Conservation (phyloP, 2,888 invertebrate genomes). For the Platerodrilus igneus region DNA sequence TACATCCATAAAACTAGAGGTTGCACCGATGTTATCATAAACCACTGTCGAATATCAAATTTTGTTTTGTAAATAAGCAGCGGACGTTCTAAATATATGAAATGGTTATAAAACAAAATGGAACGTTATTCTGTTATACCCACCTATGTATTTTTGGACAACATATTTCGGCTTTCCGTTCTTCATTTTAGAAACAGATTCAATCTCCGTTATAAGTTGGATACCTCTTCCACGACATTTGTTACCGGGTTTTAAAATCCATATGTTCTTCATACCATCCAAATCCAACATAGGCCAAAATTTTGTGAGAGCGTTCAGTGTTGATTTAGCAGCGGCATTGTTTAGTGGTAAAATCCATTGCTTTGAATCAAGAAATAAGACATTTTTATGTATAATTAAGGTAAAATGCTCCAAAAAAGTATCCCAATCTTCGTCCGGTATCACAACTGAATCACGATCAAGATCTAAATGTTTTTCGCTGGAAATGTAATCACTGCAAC, state of each 20-base stretch:
- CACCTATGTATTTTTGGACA: slow-evolving; percentile 94
- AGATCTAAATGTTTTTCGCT: slow-evolving; percentile 71
- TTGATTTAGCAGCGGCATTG: slow-evolving; percentile 53
- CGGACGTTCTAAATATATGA: slow-evolving; percentile 69
- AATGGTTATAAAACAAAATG: background rate
- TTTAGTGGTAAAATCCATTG: slow-evolving; percentile 28
- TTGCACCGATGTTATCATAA: slow-evolving; percentile 84
- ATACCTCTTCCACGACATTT: slow-evolving; percentile 91
- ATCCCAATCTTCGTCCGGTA: slow-evolving; percentile 89
- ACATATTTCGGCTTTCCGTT: slow-evolving; percentile 76
- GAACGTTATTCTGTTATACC: slow-evolving; percentile 28
- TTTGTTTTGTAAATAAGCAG: slow-evolving; percentile 85
- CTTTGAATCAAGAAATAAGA: slow-evolving; percentile 32
- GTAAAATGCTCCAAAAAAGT: slow-evolving; percentile 70
- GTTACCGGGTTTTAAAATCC: slow-evolving; percentile 92
- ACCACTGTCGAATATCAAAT: slow-evolving; percentile 95
- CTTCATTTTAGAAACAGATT: slow-evolving; percentile 73
- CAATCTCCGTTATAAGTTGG: slow-evolving; percentile 76
- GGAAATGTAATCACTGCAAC: slow-evolving; percentile 73
- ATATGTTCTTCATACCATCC: slow-evolving; percentile 84
- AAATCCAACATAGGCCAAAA: slow-evolving; percentile 79
- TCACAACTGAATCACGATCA: slow-evolving; percentile 56
- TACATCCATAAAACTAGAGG: slow-evolving; percentile 92
- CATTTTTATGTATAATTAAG: slow-evolving; percentile 62
- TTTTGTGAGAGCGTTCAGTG: slow-evolving; percentile 62